Base-by-base conservation (phyloP, 2,797 vertebrate species). In the Oophaga sylvatica region DNA sequence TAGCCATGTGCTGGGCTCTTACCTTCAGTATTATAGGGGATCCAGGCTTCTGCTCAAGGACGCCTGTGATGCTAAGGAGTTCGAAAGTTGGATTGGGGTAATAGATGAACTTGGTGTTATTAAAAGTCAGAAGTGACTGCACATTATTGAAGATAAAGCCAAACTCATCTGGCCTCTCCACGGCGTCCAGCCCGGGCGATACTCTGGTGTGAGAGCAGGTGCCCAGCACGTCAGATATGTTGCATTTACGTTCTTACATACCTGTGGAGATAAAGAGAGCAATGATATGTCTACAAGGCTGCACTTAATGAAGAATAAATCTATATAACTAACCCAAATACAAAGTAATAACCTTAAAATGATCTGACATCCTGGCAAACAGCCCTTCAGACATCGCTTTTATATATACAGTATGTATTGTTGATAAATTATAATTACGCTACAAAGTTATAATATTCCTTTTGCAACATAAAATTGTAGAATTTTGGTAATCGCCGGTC, bases 21-120 rank as follows among this genome's bases (percentile, higher is more conserved):
- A 99, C 98, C 97, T 99, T 99, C 87, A 99, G 95, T 89, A 99
- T 99, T 92, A 99, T 99, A 89, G 98, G 98, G 0, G 98, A 98
- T 0, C 98, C 98, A 0, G 98, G 98, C 76, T 99, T 99, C 91
- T 99, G 98, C 92, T 99, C 97, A 94, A 99, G 93, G 84, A 98
- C 90, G 0, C 98, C 98, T 0, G 91, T 95, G 0, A 95, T 91
- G 93, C 97, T 99, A 84, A 99, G 96, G 0, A 97, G 96, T 31
- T 99, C 98, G 5, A 99, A 99, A 9, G 95, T 97, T 0, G 98
- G 98, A 92, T 99, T 98, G 19, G 98, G 98, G 90, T 99, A 99
- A 93, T 98, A 99, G 86, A 97, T 94, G 91, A 99, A 98, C 93
- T 97, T 98, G 91, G 98, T 99, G 94, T 97, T 98, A 2, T 99